A percentile compares a stretch with the other conserved stretches of the same genome.
phyloP scores from a whole-genome alignment of 2,113 vertebrate genomes.

The Cavia porcellus region DNA sequence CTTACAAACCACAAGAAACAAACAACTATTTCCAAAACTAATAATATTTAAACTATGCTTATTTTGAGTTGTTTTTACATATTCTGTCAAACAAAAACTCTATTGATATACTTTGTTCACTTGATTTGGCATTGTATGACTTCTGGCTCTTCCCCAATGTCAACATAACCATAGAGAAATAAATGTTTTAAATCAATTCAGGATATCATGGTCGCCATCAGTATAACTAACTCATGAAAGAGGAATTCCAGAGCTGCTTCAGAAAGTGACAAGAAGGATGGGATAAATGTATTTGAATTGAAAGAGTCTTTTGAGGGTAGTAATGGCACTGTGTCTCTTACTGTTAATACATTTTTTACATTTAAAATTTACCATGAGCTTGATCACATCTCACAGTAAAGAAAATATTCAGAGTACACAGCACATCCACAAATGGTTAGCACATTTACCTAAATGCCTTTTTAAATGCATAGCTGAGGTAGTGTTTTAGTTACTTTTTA shows the following conservation, averaged over 20 bases:
- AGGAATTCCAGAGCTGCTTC: not conserved
- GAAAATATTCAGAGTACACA: not conserved
- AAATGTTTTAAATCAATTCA: not conserved
- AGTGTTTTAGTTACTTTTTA: too few species aligned
- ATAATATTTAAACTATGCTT: conserved; percentile 46
- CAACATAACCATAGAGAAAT: not conserved
- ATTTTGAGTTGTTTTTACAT: not conserved
- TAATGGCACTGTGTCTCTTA: not conserved
- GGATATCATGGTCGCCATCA: not conserved
- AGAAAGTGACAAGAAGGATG: not conserved
- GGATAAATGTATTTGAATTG: not conserved
- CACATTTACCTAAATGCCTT: not conserved
- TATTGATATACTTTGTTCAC: not conserved
- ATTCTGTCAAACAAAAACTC: not conserved
- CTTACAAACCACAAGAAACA: conserved; percentile 37
- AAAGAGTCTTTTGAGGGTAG: not conserved
- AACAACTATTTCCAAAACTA: conserved; percentile 47
- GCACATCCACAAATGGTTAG: not conserved
- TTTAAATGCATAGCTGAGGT: not conserved
- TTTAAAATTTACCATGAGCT: not conserved
- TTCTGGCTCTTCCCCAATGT: not conserved
- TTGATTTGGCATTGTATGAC: not conserved
- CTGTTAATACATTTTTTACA: not conserved
- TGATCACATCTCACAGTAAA: not conserved
- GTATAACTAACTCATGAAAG: not conserved